Percentiles rank a stretch among this genome's conserved stretches.
phyloP scores from a whole-genome alignment of 2,888 invertebrate species.

The Chrysolina haemoptera region DNA sequence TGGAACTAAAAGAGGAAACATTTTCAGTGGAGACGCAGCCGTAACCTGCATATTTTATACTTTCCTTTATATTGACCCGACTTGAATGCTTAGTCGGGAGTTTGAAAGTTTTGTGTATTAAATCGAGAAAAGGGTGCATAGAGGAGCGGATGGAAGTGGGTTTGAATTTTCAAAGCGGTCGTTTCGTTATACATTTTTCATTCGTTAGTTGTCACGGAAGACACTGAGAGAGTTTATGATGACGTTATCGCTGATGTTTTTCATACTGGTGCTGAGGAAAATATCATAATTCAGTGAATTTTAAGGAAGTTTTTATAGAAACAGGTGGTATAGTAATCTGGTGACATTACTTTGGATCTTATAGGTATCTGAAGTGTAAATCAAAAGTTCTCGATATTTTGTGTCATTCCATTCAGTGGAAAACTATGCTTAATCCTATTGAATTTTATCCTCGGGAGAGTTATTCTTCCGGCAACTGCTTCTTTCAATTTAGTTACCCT shows the following conservation, averaged over 20 bases:
- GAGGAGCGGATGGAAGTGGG: conserved; percentile 35
- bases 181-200: conserved; percentile 5
- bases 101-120: conserved; percentile 48
- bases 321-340: no score
- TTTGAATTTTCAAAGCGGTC: conserved; percentile 16
- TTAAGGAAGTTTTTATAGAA: no score
- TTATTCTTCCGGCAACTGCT: no score
- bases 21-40: conserved; percentile 32
- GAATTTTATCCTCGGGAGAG: no score
- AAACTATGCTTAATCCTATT: no score
- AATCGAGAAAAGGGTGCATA: conserved; percentile 45
- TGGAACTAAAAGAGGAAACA: conserved; percentile 39
- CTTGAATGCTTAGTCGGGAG: conserved; percentile 37
- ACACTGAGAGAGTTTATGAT: conserved; percentile 8
- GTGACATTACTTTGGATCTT: no score
- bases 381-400: no score
- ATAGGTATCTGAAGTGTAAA: no score
- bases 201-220: neutral
- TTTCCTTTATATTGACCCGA: conserved; percentile 48
- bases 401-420: no score
- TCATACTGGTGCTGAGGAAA: no score
- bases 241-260: neutral
- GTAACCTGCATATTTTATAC: conserved; percentile 48
- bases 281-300: no score
- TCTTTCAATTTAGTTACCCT: no score